Percentiles rank a stretch among this genome's conserved stretches.
These are phyloP conservation scores for Hafferia zeledoni DNA, from an alignment of 2,797 vertebrate genomes.

Conservation along the genomic window DNA sequence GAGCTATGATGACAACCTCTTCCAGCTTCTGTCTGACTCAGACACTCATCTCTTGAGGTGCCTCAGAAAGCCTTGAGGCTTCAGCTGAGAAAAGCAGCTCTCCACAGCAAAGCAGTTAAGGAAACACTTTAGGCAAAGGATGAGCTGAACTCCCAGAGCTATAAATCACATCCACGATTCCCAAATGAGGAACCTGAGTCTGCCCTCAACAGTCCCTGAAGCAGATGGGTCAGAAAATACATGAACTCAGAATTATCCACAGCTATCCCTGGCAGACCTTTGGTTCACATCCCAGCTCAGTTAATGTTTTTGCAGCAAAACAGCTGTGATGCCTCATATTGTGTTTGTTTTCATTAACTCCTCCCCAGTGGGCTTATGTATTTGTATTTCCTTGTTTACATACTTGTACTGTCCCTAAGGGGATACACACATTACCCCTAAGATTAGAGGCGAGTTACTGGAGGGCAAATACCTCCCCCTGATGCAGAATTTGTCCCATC, in stretches of 20 bases:
- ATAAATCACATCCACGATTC: not conserved
- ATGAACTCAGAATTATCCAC: accelerated
- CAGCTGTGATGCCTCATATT: constrained; percentile 11
- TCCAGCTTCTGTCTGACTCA: not conserved
- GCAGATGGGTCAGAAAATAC: not conserved
- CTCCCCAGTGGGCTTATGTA: not conserved
- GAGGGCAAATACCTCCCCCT: not conserved
- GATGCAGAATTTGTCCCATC: not conserved
- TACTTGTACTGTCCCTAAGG: not conserved
- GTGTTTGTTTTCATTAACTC: constrained; percentile 45
- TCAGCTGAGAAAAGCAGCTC: not conserved
- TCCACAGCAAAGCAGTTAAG: not conserved
- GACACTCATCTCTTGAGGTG: not conserved
- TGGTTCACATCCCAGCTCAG: not conserved
- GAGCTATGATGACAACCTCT: not conserved
- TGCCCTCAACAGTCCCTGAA: not conserved
- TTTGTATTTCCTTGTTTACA: constrained; percentile 41
- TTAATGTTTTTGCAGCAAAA: not conserved
- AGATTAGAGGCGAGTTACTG: not conserved
- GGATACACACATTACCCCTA: not conserved
- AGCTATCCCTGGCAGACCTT: not conserved
- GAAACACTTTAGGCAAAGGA: not conserved
- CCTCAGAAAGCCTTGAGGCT: not conserved
- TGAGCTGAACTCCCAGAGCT: not conserved
- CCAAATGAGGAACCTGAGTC: not conserved